Conservation (phyloP, 1,140 invertebrate species). For the Hypothenemus hampei region DNA sequence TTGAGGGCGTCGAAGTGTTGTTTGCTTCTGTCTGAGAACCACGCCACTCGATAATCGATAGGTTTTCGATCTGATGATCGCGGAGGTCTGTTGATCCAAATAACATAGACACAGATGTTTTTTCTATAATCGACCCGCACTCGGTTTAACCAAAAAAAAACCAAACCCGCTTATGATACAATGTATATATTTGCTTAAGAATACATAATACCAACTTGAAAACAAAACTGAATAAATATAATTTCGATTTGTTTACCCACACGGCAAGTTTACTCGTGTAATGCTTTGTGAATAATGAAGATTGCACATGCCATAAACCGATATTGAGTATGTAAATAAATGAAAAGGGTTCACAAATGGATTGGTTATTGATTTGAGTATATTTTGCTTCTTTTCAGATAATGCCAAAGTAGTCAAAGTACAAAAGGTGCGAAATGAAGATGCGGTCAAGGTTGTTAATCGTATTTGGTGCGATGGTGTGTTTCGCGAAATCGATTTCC, state of each 20-base stretch:
- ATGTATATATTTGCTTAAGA: constrained; percentile 7
- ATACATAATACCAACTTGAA: not conserved
- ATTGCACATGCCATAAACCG: not conserved
- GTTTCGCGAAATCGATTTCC: constrained; percentile 27
- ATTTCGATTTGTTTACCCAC: constrained; percentile 3
- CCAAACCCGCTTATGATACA: too few relatives aligned
- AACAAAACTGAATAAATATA: constrained; percentile 3
- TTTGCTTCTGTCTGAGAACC: too few relatives aligned
- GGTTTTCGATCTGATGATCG: too few relatives aligned
- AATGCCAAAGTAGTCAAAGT: constrained; percentile 19
- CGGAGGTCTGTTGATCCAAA: too few relatives aligned
- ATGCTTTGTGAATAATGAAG: not conserved
- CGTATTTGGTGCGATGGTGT: constrained; percentile 40
- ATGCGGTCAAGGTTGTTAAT: constrained; percentile 27
- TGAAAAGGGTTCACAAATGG: not conserved
- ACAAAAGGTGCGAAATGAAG: constrained; percentile 29
- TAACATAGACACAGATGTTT: too few relatives aligned
- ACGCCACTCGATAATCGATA: too few relatives aligned
- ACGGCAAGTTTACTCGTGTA: not conserved
- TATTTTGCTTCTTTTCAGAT: constrained; percentile 15
- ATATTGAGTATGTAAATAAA: not conserved
- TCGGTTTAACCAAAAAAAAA: too few relatives aligned
- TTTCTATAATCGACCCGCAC: too few relatives aligned
- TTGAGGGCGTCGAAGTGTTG: too few relatives aligned
- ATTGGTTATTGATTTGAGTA: not conserved